Percentiles rank a stretch among this genome's conserved stretches.
These are phyloP conservation scores for Listronotus oregonensis DNA, from an alignment of 1,140 invertebrate genomes.

Conservation along the genomic window DNA sequence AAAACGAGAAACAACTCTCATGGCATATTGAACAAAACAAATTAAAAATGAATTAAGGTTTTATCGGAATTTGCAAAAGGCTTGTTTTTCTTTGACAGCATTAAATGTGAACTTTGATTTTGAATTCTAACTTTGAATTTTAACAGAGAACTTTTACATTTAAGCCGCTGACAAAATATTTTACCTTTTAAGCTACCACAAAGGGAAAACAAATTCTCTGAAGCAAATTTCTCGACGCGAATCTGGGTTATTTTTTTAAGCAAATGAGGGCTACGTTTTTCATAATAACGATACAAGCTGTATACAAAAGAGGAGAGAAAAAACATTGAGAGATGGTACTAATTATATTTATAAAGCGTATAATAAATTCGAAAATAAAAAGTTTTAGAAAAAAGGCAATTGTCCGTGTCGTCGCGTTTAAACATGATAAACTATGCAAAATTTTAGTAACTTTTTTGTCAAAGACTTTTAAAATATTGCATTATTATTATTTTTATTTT, in stretches of 20 bases:
- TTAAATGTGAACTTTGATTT: slow-evolving; percentile 5
- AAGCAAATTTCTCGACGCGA: background rate
- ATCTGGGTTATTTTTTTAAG: slow-evolving; percentile 4
- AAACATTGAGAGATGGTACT: no score
- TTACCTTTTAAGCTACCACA: slow-evolving; percentile 5
- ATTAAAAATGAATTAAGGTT: background rate
- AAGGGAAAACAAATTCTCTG: slow-evolving; percentile 1
- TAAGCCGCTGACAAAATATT: slow-evolving; percentile 19
- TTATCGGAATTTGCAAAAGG: background rate
- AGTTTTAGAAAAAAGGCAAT: no score
- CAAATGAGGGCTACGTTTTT: background rate
- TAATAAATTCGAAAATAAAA: no score
- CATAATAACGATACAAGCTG: no score
- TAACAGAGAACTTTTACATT: slow-evolving; percentile 1
- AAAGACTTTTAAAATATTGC: no score
- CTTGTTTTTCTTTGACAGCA: background rate
- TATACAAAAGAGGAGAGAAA: no score
- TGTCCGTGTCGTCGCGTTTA: no score
- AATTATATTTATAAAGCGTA: no score
- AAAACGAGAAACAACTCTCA: no score
- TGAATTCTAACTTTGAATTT: background rate
- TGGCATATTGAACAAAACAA: background rate
- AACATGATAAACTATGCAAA: no score
- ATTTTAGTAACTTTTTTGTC: no score
- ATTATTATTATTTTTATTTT: no score